These are phyloP conservation scores for Gasterosteus aculeatus DNA, from an alignment of 2,113 vertebrate species.

Conservation along the genomic window DNA sequence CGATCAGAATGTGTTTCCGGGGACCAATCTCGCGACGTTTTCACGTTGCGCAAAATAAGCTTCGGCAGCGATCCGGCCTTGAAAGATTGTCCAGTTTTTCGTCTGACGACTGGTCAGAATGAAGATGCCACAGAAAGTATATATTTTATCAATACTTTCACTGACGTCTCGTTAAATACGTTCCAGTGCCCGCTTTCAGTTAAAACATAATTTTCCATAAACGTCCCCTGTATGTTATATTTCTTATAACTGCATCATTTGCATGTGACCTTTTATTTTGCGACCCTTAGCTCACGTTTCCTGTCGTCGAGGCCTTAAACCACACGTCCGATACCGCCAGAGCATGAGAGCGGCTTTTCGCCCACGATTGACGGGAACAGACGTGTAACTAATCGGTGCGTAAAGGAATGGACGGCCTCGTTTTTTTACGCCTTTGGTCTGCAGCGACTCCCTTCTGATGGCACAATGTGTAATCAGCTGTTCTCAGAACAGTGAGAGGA, in stretches of 20 bases:
- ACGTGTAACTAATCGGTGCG: slow-evolving; percentile 39
- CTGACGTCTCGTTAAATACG: slow-evolving; percentile 11
- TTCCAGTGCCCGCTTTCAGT: slow-evolving; percentile 18
- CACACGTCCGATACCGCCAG: slow-evolving; percentile 13
- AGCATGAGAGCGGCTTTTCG: slow-evolving; percentile 31
- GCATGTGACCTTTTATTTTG: slow-evolving; percentile 46
- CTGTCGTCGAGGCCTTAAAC: slow-evolving; percentile 48
- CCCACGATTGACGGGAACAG: slow-evolving; percentile 26
- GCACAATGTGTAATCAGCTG: slow-evolving; percentile 57
- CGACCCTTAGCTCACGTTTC: slow-evolving; percentile 40
- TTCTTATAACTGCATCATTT: slow-evolving; percentile 49
- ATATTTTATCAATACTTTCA: slow-evolving; percentile 15
- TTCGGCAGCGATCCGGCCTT: slow-evolving; percentile 47
- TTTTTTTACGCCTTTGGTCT: slow-evolving; percentile 46
- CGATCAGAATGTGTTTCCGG: slow-evolving; percentile 56
- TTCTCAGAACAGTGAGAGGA: slow-evolving; percentile 60
- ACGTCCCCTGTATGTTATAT: slow-evolving; percentile 30
- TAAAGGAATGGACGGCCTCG: slow-evolving; percentile 40
- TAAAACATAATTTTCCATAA: slow-evolving; percentile 16
- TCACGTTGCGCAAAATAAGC: slow-evolving; percentile 51
- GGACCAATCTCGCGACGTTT: slow-evolving; percentile 45
- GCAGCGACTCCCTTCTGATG: slow-evolving; percentile 61
- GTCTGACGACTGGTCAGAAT: slow-evolving; percentile 29
- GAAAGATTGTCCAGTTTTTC: slow-evolving; percentile 40
- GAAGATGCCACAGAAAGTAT: slow-evolving; percentile 1